A percentile compares a stretch with the other conserved stretches of the same genome.
Conservation (phyloP, 2,888 invertebrate genomes). For the Nomada ruficornis region DNA sequence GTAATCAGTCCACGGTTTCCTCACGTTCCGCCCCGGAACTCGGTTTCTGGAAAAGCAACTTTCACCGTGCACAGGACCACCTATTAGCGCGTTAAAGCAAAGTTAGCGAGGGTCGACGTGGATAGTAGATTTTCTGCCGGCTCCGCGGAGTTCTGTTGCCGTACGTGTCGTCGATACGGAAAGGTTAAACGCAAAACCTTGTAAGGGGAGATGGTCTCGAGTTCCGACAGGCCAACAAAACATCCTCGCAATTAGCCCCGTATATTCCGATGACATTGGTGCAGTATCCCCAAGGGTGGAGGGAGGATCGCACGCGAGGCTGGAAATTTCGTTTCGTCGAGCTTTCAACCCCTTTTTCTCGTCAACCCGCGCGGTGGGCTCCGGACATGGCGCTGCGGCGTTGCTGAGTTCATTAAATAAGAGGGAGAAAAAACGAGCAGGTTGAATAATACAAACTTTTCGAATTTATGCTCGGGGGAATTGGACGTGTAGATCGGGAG, state of each 20-base stretch:
- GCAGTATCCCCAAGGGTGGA: slow-evolving; percentile 69
- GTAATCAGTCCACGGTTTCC: neutral
- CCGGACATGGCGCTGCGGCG: neutral
- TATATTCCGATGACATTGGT: slow-evolving; percentile 81
- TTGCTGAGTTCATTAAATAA: neutral
- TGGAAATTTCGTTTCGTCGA: slow-evolving; percentile 62
- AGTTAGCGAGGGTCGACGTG: slow-evolving; percentile 33
- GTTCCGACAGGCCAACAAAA: slow-evolving; percentile 80
- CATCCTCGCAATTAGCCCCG: slow-evolving; percentile 82
- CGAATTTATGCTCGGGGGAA: slow-evolving; percentile 72
- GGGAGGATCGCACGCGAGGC: slow-evolving; percentile 48
- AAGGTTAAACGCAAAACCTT: slow-evolving; percentile 83
- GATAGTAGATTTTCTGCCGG: slow-evolving; percentile 31
- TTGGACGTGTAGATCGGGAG: slow-evolving; percentile 52
- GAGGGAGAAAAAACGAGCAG: slow-evolving; percentile 13
- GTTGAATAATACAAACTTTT: slow-evolving; percentile 78
- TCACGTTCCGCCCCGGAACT: neutral
- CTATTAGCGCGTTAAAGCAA: slow-evolving; percentile 46
- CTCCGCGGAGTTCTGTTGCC: slow-evolving; percentile 53
- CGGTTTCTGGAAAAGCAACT: slow-evolving; percentile 19
- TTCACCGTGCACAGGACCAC: slow-evolving; percentile 21
- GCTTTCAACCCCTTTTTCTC: slow-evolving; percentile 36
- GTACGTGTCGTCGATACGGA: slow-evolving; percentile 70
- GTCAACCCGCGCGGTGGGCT: slow-evolving; percentile 15
- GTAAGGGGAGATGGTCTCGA: slow-evolving; percentile 78